Percentiles rank a stretch among this genome's conserved stretches.
Conservation (phyloP, 1,140 invertebrate genomes). For the Listronotus oregonensis region DNA sequence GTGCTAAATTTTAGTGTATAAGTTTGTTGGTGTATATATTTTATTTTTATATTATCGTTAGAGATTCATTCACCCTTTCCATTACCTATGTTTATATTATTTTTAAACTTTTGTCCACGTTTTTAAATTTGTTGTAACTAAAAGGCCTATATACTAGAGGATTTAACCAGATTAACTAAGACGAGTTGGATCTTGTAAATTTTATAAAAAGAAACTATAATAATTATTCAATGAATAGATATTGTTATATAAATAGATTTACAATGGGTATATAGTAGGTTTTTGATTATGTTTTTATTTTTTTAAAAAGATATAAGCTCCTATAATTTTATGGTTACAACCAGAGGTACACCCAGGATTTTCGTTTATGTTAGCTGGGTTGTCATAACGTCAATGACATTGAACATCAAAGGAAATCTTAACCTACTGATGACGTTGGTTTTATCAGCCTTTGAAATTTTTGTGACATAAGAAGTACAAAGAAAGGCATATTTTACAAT, state of each 20-base stretch:
- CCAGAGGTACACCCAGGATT: too few relatives aligned
- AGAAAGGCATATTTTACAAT: too few relatives aligned
- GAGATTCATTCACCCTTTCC: conserved; percentile 22
- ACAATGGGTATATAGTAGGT: conserved; percentile 1
- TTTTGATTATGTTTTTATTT: not conserved
- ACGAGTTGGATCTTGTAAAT: conserved; percentile 24
- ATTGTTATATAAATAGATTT: conserved; percentile 14
- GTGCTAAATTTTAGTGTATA: conserved; percentile 21
- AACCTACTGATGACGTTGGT: too few relatives aligned
- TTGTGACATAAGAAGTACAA: too few relatives aligned
- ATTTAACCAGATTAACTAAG: conserved; percentile 17
- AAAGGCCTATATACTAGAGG: conserved; percentile 31
- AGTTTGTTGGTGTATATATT: conserved; percentile 38
- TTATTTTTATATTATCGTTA: conserved; percentile 36
- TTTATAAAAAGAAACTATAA: conserved; percentile 21
- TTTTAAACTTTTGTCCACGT: conserved; percentile 21
- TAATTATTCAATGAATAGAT: conserved; percentile 4
- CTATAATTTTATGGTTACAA: too few relatives aligned
- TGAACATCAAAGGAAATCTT: too few relatives aligned
- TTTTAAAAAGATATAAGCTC: too few relatives aligned
- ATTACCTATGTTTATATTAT: conserved; percentile 19
- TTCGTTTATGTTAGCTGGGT: too few relatives aligned
- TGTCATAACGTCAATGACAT: too few relatives aligned
- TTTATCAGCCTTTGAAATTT: too few relatives aligned
- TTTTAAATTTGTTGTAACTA: conserved; percentile 25